Evolutionary conservation across 2,113 vertebrate species (phyloP).

Genomic region (Chascanopsetta lugubris): DNA sequence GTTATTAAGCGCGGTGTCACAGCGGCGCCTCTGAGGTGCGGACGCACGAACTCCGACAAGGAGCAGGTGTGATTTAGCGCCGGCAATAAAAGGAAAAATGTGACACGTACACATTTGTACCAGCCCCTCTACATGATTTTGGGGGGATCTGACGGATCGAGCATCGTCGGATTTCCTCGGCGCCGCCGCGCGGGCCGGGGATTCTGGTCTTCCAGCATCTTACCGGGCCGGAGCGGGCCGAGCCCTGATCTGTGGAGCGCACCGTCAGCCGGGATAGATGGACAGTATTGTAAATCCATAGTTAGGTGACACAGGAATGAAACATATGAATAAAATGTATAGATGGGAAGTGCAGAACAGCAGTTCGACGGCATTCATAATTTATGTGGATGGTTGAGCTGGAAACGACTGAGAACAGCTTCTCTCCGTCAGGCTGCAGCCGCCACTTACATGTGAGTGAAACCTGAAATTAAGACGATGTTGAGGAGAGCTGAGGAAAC

Average conservation of each 20-base stretch:
- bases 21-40: slow-evolving; percentile 90
- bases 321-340: slow-evolving; percentile 58
- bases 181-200: slow-evolving; percentile 26
- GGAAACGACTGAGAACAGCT: slow-evolving; percentile 86
- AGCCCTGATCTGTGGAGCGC: too few species aligned
- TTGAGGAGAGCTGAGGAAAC: not conserved
- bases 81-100: slow-evolving; percentile 84
- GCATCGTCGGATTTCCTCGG: slow-evolving; percentile 49
- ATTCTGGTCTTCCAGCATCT: slow-evolving; percentile 40
- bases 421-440: slow-evolving; percentile 63
- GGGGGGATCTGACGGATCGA: slow-evolving; percentile 39
- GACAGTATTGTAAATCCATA: slow-evolving; percentile 56
- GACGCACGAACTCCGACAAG: slow-evolving; percentile 90
- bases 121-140: slow-evolving; percentile 55
- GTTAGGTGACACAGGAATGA: slow-evolving; percentile 49
- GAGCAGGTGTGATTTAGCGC: slow-evolving; percentile 93
- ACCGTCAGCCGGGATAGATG: slow-evolving; percentile 54
- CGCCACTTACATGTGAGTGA: slow-evolving; percentile 41
- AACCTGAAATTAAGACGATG: slow-evolving; percentile 63
- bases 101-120: slow-evolving; percentile 59
- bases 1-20: slow-evolving; percentile 93
- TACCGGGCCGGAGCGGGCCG: too few species aligned
- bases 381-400: slow-evolving; percentile 86
- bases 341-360: slow-evolving; percentile 64
- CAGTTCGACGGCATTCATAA: slow-evolving; percentile 85